phyloP scores from a whole-genome alignment of 2,888 invertebrate species.

The Dermolepida albohirtum region DNA sequence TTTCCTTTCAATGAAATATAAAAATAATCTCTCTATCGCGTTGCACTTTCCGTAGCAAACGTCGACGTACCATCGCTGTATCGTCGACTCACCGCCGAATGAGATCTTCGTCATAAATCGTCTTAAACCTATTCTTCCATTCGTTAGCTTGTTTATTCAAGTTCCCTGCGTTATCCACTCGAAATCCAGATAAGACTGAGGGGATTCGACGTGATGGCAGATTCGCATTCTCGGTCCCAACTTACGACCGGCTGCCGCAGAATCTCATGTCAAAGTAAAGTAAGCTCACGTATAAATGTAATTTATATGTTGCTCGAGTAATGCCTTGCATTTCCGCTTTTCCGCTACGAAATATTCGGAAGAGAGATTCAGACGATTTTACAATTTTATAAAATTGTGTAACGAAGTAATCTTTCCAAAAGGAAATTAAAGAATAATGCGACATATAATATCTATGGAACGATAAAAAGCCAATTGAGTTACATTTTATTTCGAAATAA shows the following conservation, averaged over 20 bases:
- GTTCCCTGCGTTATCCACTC: constrained; percentile 24
- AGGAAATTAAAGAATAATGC: too few relatives aligned
- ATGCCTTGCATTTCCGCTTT: constrained; percentile 8
- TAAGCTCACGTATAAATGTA: constrained; percentile 33
- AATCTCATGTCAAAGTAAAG: constrained; percentile 20
- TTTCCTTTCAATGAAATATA: background rate
- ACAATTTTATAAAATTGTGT: background rate
- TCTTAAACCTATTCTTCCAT: constrained; percentile 33
- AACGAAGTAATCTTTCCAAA: too few relatives aligned
- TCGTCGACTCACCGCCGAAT: constrained; percentile 16
- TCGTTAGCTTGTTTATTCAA: constrained; percentile 37
- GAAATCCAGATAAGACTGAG: constrained; percentile 30
- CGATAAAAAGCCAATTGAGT: too few relatives aligned
- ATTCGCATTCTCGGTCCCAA: constrained; percentile 14
- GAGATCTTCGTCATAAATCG: constrained; percentile 31
- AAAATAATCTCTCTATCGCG: constrained; percentile 6
- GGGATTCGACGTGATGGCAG: constrained; percentile 19
- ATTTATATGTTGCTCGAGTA: constrained; percentile 28
- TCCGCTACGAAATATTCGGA: background rate
- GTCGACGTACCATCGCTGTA: background rate
- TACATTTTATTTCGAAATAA: too few relatives aligned
- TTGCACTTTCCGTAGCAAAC: background rate
- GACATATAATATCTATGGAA: too few relatives aligned
- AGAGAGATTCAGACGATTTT: constrained; percentile 4
- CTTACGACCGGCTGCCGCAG: constrained; percentile 12